phyloP scores from a whole-genome alignment of 2,797 vertebrate species.

The Coregonus suidteri region DNA sequence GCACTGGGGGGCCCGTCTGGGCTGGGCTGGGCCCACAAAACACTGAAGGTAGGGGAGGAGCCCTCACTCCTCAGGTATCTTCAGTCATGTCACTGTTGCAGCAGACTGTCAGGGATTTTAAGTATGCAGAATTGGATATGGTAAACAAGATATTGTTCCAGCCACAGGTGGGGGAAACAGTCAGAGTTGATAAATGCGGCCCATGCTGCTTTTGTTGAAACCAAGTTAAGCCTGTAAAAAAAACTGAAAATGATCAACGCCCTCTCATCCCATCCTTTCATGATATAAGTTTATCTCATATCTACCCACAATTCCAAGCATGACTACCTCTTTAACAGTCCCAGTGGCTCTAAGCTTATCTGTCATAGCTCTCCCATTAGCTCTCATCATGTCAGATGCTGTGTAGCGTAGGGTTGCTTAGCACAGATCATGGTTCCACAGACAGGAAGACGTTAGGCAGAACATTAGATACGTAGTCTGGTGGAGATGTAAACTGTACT shows the following conservation, averaged over 20 bases:
- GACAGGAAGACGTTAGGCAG: neutral
- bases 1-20: too few relatives aligned
- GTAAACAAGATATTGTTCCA: too few relatives aligned
- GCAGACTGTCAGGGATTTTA: too few relatives aligned
- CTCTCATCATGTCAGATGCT: neutral
- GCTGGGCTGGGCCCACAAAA: too few relatives aligned
- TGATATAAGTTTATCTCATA: constrained; percentile 1
- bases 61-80: neutral
- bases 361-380: constrained; percentile 9
- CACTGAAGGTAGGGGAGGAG: neutral
- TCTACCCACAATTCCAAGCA: neutral
- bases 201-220: neutral
- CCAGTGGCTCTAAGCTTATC: neutral
- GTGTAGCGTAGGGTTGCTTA: neutral
- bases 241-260: neutral
- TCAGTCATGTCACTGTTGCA: too few relatives aligned
- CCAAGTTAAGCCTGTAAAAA: neutral
- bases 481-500: constrained; percentile 13
- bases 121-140: too few relatives aligned
- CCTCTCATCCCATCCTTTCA: neutral
- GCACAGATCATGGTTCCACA: neutral
- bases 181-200: neutral
- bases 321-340: neutral
- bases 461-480: neutral
- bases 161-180: too few relatives aligned